Base-by-base conservation (phyloP, 2,888 invertebrate species). In the Metacarcinus magister region DNA sequence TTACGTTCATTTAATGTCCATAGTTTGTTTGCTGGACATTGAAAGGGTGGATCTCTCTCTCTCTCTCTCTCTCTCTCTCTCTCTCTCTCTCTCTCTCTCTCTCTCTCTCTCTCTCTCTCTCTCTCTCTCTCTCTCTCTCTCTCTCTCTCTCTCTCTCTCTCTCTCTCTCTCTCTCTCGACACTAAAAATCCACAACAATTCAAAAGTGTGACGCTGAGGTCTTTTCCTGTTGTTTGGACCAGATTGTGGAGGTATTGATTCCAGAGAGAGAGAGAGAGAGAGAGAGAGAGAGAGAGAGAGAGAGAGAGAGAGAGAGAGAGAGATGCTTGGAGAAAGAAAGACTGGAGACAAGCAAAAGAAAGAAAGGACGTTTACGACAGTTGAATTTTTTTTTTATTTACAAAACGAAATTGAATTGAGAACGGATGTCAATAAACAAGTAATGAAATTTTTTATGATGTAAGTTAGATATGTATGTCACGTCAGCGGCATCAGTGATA, bases 171-270 rank as follows among this genome's bases (percentile, higher is more conserved):
- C 28, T 23, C 8, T 46, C 54, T n/a, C 43, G 32, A 32, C 82
- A 32, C 32, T 32, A 7, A 32, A 82, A 32, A 82, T 82, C 82
- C 82, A 82, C 32, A 82, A 32, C 82, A 82, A 82, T 82, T 32
- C 82, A 32, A 32, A 32, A 82, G 32, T 82, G 32, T 82, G 82
- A 82, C 82, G 82, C 32, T 32, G 82, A 82, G 32, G 32, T 32
- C 82, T 82, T 67, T 67, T 67, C 82, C 32, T 32, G 82, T 82
- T 82, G 82, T 82, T 82, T 32, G 82, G 82, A 32, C 10, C 82
- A 82, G 82, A 82, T 82, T 82, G 82, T 82, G 82, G 32, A 82
- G 82, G 82, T 82, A 82, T 82, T 82, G 82, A 82, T 82, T 82
- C 82, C 82, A 28, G 75, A 28, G 28, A 75, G 75, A 28, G 75